Evolutionary conservation across 2,113 vertebrate genomes (phyloP).

Genomic region (Boulengeromyrus knoepffleri): DNA sequence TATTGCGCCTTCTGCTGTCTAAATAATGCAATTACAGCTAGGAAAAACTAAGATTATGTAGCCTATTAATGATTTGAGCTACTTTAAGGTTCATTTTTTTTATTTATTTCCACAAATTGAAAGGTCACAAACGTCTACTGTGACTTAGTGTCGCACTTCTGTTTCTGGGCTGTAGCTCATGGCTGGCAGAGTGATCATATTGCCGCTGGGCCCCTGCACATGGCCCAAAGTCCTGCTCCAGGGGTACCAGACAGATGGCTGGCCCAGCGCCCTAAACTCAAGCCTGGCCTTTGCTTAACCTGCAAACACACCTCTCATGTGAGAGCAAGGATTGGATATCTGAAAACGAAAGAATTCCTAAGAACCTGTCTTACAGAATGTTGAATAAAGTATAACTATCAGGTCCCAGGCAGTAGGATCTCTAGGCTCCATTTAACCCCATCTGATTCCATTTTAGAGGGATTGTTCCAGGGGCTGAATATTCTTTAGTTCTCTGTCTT

Average conservation of each 20-base stretch:
- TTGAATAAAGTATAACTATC: neutral
- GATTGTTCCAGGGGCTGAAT: neutral
- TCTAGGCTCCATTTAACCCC: neutral
- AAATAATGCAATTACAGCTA: neutral
- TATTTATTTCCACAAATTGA: neutral
- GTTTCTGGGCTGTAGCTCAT: neutral
- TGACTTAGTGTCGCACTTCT: neutral
- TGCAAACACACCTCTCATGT: neutral
- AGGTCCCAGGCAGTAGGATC: neutral
- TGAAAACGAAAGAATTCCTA: neutral
- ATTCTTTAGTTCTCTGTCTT: neutral
- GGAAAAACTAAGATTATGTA: neutral
- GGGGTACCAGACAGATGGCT: neutral
- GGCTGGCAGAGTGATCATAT: neutral
- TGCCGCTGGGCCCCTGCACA: neutral
- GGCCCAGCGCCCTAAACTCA: neutral
- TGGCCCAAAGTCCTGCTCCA: neutral
- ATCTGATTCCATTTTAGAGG: neutral
- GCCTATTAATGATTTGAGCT: neutral
- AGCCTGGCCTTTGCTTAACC: neutral
- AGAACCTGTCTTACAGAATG: neutral
- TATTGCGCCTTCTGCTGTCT: neutral
- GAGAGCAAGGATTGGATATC: neutral
- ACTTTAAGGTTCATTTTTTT: neutral
- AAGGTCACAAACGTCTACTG: neutral